Percentiles rank a stretch among this genome's conserved stretches.
These are phyloP conservation scores for Steatornis caripensis DNA, from an alignment of 2,113 vertebrate genomes.

Conservation along the genomic window DNA sequence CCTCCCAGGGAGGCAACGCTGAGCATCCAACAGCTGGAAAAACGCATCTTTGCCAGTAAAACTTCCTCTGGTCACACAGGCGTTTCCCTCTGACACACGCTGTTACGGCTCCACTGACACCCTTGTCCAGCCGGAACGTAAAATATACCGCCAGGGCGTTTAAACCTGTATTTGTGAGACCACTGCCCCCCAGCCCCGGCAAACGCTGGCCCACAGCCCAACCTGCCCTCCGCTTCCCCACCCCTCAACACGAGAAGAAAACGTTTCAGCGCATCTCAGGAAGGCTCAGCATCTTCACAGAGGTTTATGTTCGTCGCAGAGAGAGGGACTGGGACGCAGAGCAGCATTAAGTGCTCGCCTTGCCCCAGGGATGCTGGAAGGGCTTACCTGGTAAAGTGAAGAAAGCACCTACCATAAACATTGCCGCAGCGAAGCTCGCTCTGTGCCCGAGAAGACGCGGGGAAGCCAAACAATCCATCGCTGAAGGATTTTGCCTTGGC, in stretches of 20 bases:
- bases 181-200: no score
- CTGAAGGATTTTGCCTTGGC: background rate
- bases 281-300: background rate
- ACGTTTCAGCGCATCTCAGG: rapidly evolving
- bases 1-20: background rate
- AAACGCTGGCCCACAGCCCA: no score
- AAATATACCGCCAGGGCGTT: background rate
- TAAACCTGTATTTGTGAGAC: background rate
- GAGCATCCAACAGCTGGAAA: background rate
- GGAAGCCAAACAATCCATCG: background rate
- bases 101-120: background rate
- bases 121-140: background rate
- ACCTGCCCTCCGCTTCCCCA: background rate
- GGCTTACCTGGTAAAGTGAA: background rate
- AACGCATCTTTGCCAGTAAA: background rate
- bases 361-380: background rate
- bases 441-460: background rate
- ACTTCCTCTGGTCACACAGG: rapidly evolving
- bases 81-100: no score
- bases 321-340: background rate
- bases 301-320: background rate
- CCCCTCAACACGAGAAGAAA: no score
- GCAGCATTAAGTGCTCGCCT: background rate
- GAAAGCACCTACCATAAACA: background rate
- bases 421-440: background rate